A percentile compares a stretch with the other conserved stretches of the same genome.
These are phyloP conservation scores for Hetaerina titia DNA, from an alignment of 2,888 invertebrate species.

Conservation along the genomic window DNA sequence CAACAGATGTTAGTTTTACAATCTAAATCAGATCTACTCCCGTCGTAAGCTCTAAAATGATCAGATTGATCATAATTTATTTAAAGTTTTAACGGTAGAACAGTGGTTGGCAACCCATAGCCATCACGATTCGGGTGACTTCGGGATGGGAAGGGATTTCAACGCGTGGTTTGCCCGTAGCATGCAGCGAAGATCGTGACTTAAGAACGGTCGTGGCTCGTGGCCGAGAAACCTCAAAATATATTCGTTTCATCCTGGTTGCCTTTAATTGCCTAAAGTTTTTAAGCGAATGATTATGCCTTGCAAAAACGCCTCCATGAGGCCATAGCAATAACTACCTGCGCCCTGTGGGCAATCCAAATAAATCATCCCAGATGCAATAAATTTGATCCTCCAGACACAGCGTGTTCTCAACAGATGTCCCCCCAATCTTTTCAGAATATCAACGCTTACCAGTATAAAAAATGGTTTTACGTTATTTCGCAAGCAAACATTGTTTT, in stretches of 20 bases:
- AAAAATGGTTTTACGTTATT: too few relatives aligned
- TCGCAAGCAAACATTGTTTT: too few relatives aligned
- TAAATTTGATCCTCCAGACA: background rate
- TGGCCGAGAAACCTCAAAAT: background rate
- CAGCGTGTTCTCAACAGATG: background rate
- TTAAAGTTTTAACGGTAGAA: background rate
- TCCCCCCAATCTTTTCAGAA: background rate
- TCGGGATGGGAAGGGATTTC: background rate
- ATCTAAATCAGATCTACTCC: background rate
- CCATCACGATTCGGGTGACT: background rate
- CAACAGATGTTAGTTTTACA: background rate
- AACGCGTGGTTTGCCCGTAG: background rate
- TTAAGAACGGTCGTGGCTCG: background rate
- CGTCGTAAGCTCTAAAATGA: background rate
- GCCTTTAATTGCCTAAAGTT: background rate
- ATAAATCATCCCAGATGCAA: background rate
- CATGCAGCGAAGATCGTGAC: background rate
- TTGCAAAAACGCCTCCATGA: background rate
- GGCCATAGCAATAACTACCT: background rate
- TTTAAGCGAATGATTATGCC: background rate
- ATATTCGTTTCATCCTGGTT: background rate
- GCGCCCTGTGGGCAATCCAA: background rate
- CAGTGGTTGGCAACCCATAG: background rate
- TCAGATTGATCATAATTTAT: background rate
- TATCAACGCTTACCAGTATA: too few relatives aligned